Evolutionary conservation across 2,113 vertebrate species (phyloP), one percentile per base, ranked within the genome.

Genomic region (Marmota monax): DNA sequence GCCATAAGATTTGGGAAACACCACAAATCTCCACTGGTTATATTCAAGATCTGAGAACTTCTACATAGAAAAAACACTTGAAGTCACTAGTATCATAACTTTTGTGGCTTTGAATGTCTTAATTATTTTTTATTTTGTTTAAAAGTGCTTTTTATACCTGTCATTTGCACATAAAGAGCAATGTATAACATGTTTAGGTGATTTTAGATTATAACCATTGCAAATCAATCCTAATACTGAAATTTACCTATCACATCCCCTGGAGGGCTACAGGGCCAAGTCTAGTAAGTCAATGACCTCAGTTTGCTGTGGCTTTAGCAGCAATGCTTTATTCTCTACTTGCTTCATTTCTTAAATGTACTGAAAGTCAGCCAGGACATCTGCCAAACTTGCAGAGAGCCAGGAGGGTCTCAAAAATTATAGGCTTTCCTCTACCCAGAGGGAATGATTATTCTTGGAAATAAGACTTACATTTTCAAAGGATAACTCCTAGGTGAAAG

Each of bases 401-500:
- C n/a, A 37, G 11, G 39, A 67, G 27, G 5, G 7, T 69, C 76
- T 58, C 61, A 32, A 39, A 89, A 83, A 48, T 6, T 34, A 22
- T 17, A 73, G 25, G n/a, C 11, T 61, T 88, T 22, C 5, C 34
- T 42, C 29, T 1, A 58, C 42, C 48, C 25, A 1, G 67, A 85
- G 63, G 18, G 51, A 80, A 42, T 25, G 11, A 25, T 42, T 83
- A 34, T 86, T 87, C 65, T 88, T 76, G 48, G 72, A 96, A 95
- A 74, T 29, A 37, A 51, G 39, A 69, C 12, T 39, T 39, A 39
- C 10, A 37, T 82, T 95, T 78, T 56, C 84, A 63, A 84, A 88
- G 12, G 53, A 37, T 72, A 27, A 90, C 8, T 78, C 48, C 27
- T 48, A 42, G 37, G n/a, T 39, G 39, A 74, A 94, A 84, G 72